Percentiles rank a stretch among this genome's conserved stretches.
Conservation (phyloP, 2,888 invertebrate species). For the Mythimna ferrago region DNA sequence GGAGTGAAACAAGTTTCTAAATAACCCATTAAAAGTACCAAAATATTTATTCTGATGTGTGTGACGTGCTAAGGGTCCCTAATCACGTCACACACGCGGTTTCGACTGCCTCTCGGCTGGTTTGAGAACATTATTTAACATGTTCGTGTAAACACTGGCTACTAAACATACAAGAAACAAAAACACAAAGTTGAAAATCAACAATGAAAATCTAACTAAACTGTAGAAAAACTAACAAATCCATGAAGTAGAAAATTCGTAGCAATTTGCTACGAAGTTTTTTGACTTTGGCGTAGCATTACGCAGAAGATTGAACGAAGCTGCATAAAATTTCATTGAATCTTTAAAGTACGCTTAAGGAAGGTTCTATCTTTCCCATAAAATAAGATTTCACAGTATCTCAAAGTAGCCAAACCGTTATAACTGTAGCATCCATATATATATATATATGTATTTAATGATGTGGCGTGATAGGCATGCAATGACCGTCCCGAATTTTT, state of each 20-base stretch:
- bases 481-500: too few relatives aligned
- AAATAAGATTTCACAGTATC: background rate
- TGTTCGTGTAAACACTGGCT: background rate
- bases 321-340: background rate
- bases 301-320: background rate
- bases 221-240: background rate
- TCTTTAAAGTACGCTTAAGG: too few relatives aligned
- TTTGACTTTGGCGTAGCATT: constrained; percentile 22
- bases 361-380: background rate
- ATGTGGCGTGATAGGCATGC: too few relatives aligned
- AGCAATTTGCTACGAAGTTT: constrained; percentile 29
- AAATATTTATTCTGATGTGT: background rate
- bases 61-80: background rate
- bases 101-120: background rate
- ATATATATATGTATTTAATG: too few relatives aligned
- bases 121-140: background rate
- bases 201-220: background rate
- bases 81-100: too few relatives aligned
- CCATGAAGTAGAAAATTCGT: background rate
- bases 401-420: background rate
- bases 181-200: background rate
- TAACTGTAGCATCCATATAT: background rate
- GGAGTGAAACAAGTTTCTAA: background rate
- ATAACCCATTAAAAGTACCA: background rate
- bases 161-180: background rate